Conservation (phyloP, 2,888 invertebrate species). For the Elegia similella region DNA sequence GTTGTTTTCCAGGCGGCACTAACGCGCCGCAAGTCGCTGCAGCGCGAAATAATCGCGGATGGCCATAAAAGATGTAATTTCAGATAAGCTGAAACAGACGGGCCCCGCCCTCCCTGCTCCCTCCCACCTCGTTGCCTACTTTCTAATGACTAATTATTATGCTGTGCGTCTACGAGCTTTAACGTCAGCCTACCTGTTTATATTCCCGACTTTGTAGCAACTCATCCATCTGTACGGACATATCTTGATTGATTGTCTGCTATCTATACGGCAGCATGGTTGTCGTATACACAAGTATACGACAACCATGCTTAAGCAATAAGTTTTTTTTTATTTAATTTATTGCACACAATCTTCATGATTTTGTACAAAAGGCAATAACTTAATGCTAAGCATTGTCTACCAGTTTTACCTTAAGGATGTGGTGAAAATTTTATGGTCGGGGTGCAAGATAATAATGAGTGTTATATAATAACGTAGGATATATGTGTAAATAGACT, state of each 20-base stretch:
- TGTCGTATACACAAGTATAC: not conserved
- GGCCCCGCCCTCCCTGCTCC: slow-evolving; percentile 54
- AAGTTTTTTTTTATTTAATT: too few relatives aligned
- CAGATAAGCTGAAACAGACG: slow-evolving; percentile 82
- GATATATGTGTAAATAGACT: too few relatives aligned
- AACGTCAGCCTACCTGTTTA: slow-evolving; percentile 68
- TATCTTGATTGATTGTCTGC: slow-evolving; percentile 40
- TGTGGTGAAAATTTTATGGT: too few relatives aligned
- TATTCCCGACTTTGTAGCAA: slow-evolving; percentile 54
- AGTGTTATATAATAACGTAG: too few relatives aligned
- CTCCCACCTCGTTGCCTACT: slow-evolving; percentile 66
- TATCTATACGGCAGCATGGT: not conserved
- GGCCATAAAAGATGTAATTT: slow-evolving; percentile 82
- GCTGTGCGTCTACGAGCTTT: slow-evolving; percentile 79
- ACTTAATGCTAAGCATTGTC: too few relatives aligned
- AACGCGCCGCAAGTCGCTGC: slow-evolving; percentile 78
- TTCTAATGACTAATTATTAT: slow-evolving; percentile 83
- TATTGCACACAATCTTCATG: too few relatives aligned
- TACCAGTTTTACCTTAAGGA: too few relatives aligned
- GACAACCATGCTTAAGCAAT: too few relatives aligned
- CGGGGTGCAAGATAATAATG: too few relatives aligned
- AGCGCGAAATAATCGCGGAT: slow-evolving; percentile 81
- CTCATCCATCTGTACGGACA: slow-evolving; percentile 50
- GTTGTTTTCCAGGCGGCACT: slow-evolving; percentile 74
- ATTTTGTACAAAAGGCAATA: too few relatives aligned